These are phyloP conservation scores for Apamea sordens DNA, from an alignment of 2,888 invertebrate genomes.

Conservation along the genomic window DNA sequence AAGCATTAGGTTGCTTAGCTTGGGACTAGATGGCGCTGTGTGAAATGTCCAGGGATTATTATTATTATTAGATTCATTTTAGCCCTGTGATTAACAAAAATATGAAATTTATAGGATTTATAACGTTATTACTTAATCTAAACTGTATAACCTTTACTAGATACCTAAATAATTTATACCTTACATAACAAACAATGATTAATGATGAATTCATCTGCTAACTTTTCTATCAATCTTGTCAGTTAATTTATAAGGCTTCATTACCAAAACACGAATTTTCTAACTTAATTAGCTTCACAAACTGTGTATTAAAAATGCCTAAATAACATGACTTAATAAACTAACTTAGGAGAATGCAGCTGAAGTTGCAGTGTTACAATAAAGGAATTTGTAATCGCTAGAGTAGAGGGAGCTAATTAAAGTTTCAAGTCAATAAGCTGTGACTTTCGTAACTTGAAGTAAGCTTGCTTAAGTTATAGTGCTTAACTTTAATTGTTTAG, in stretches of 20 bases:
- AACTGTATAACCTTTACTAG: background rate
- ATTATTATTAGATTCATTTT: too few relatives aligned
- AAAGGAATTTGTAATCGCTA: conserved; percentile 37
- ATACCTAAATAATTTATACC: background rate
- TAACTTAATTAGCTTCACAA: conserved; percentile 21
- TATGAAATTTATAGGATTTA: background rate
- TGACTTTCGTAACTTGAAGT: conserved; percentile 17
- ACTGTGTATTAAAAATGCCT: background rate
- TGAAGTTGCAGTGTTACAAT: conserved; percentile 16
- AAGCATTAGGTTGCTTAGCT: too few relatives aligned
- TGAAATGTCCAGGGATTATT: too few relatives aligned
- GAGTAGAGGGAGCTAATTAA: conserved; percentile 25
- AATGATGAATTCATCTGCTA: conserved; percentile 12
- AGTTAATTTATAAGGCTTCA: conserved; percentile 19
- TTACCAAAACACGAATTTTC: conserved; percentile 4
- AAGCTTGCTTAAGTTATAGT: conserved; percentile 5
- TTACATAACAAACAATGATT: conserved; percentile 19
- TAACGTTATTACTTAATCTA: background rate
- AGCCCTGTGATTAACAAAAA: background rate
- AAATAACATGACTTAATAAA: conserved; percentile 3
- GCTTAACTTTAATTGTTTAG: background rate
- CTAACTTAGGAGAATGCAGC: conserved; percentile 10
- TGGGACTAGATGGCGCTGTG: too few relatives aligned
- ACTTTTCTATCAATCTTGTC: conserved; percentile 30
- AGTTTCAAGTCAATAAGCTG: conserved; percentile 41